phyloP scores from a whole-genome alignment of 2,888 invertebrate genomes.

The Thereva unica region DNA sequence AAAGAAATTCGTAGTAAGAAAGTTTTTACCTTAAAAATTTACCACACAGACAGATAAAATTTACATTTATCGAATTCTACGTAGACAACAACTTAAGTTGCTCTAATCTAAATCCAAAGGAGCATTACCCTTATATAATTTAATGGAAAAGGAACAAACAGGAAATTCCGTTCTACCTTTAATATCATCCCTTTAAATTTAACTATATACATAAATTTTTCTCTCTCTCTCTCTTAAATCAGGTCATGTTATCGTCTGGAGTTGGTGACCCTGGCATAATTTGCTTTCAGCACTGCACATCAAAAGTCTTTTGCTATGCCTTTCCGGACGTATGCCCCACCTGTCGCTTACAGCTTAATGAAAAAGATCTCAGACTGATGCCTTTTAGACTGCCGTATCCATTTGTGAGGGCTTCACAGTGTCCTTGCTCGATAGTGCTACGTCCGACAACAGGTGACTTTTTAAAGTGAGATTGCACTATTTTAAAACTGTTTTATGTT shows the following conservation, averaged over 20 bases:
- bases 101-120: no score
- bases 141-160: no score
- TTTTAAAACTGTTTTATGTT: not conserved
- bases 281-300: conserved; percentile 88
- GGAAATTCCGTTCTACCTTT: no score
- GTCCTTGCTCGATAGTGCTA: conserved; percentile 80
- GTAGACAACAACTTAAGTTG: no score
- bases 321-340: conserved; percentile 79
- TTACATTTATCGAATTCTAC: no score
- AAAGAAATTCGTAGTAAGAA: no score
- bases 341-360: conserved; percentile 68
- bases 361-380: conserved; percentile 65
- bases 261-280: conserved; percentile 77
- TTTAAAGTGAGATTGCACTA: conserved; percentile 69
- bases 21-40: no score
- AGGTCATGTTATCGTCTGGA: conserved; percentile 47
- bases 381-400: conserved; percentile 88
- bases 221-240: conserved; percentile 37
- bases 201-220: conserved; percentile 25
- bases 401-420: conserved; percentile 78
- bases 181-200: not conserved
- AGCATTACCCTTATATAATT: no score
- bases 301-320: conserved; percentile 79
- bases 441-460: conserved; percentile 88
- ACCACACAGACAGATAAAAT: no score